A percentile compares a stretch with the other conserved stretches of the same genome.
phyloP scores from a whole-genome alignment of 1,140 invertebrate genomes.

The Yoshiicerus persimilis region DNA sequence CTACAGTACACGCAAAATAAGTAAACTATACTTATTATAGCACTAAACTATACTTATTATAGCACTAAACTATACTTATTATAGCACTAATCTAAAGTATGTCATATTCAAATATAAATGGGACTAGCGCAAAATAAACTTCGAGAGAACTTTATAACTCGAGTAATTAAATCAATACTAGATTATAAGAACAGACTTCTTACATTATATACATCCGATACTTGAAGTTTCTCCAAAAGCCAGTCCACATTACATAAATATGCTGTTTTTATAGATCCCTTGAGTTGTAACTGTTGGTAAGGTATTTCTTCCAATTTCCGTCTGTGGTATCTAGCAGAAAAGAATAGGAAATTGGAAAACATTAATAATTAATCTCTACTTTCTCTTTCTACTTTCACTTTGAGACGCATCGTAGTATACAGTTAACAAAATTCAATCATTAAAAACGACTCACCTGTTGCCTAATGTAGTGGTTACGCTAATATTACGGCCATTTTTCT shows the following conservation, averaged over 20 bases:
- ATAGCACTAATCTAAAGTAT: too few species aligned
- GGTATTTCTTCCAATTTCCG: constrained; percentile 80
- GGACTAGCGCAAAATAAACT: too few species aligned
- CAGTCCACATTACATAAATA: constrained; percentile 67
- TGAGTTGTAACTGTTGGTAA: constrained; percentile 61
- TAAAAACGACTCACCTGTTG: constrained; percentile 38
- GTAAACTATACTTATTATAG: too few species aligned
- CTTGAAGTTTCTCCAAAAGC: constrained; percentile 73
- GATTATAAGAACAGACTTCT: background rate
- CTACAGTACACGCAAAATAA: too few species aligned
- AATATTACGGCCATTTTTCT: constrained; percentile 51
- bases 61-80: too few species aligned
- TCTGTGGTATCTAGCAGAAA: constrained; percentile 67
- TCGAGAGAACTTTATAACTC: too few species aligned
- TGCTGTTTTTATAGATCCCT: constrained; percentile 53
- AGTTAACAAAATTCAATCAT: background rate
- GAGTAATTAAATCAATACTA: too few species aligned
- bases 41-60: too few species aligned
- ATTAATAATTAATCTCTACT: constrained; percentile 19
- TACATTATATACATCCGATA: constrained; percentile 62
- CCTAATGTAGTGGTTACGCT: constrained; percentile 34
- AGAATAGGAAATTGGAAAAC: constrained; percentile 28
- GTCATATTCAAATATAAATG: too few species aligned
- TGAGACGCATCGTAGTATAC: background rate
- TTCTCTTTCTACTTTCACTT: background rate